Evolutionary conservation across 1,140 invertebrate genomes (phyloP).

Genomic region (Eurosta solidaginis): DNA sequence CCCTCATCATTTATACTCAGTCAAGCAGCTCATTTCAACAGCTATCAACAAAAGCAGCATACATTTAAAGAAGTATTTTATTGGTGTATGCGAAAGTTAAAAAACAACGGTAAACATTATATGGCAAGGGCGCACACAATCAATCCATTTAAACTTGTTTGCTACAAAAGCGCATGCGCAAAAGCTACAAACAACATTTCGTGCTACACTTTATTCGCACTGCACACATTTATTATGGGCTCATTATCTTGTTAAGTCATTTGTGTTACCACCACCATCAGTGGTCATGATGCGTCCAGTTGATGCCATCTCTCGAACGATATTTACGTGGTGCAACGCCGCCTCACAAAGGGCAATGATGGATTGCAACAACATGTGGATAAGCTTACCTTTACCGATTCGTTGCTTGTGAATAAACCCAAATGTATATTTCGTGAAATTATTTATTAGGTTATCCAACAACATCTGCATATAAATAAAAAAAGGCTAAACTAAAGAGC

Average conservation of each 20-base stretch:
- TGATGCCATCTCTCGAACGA: neutral
- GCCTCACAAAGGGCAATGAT: too few species aligned
- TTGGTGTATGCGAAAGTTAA: neutral
- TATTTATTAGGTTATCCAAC: conserved; percentile 11
- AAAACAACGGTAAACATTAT: neutral
- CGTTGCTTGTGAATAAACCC: neutral
- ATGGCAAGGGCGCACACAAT: conserved; percentile 21
- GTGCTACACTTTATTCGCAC: neutral
- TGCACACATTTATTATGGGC: conserved; percentile 18
- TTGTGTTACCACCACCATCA: neutral
- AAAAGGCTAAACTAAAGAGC: neutral
- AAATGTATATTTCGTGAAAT: conserved; percentile 4
- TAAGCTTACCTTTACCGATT: too few species aligned
- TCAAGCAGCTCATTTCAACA: neutral
- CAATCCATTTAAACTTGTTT: neutral
- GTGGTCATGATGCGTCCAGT: neutral
- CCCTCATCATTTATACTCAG: neutral
- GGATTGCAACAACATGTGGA: too few species aligned
- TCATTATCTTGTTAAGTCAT: conserved; percentile 25
- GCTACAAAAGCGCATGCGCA: neutral
- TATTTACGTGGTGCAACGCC: neutral
- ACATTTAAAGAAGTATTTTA: neutral
- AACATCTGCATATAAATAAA: neutral
- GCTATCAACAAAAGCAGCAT: neutral
- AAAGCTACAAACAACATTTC: neutral